Percentiles rank a stretch among this genome's conserved stretches.
Evolutionary conservation across 2,888 invertebrate genomes (phyloP).

Genomic region (Cylindroiulus punctatus): DNA sequence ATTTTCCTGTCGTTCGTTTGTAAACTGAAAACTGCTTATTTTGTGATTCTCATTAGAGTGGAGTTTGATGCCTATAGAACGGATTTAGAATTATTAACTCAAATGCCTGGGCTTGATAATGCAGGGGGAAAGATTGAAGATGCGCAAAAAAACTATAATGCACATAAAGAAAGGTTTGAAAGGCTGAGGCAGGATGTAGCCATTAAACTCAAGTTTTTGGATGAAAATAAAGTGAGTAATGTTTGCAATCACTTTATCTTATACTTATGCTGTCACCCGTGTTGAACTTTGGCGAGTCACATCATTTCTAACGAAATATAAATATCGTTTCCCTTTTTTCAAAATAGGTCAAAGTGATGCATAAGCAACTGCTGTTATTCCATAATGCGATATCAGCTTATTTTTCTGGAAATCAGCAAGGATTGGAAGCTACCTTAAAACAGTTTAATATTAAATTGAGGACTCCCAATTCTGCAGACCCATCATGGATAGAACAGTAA

Average conservation of each 20-base stretch:
- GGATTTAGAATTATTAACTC: slow-evolving; percentile 84
- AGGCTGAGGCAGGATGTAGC: slow-evolving; percentile 91
- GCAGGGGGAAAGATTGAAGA: slow-evolving; percentile 77
- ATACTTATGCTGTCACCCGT: no score
- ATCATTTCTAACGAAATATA: no score
- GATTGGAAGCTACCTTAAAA: slow-evolving; percentile 90
- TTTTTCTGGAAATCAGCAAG: slow-evolving; percentile 94
- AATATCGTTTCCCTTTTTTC: background rate
- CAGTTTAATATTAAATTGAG: slow-evolving; percentile 94
- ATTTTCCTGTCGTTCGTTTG: slow-evolving; percentile 25
- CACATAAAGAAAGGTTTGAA: slow-evolving; percentile 90
- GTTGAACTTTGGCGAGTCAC: no score
- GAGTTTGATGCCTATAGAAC: slow-evolving; percentile 98
- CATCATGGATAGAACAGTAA: slow-evolving; percentile 80
- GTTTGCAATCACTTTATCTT: no score
- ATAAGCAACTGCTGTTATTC: slow-evolving; percentile 93
- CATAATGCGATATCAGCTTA: slow-evolving; percentile 97
- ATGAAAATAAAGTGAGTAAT: slow-evolving; percentile 88
- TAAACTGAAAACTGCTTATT: background rate
- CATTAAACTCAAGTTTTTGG: slow-evolving; percentile 94
- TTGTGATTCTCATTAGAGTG: slow-evolving; percentile 71
- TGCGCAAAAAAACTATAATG: slow-evolving; percentile 82
- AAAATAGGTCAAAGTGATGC: slow-evolving; percentile 94
- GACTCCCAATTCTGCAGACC: slow-evolving; percentile 78
- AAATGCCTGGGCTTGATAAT: slow-evolving; percentile 66